Conservation (phyloP, 2,888 invertebrate genomes). For the Uropetala carovei region DNA sequence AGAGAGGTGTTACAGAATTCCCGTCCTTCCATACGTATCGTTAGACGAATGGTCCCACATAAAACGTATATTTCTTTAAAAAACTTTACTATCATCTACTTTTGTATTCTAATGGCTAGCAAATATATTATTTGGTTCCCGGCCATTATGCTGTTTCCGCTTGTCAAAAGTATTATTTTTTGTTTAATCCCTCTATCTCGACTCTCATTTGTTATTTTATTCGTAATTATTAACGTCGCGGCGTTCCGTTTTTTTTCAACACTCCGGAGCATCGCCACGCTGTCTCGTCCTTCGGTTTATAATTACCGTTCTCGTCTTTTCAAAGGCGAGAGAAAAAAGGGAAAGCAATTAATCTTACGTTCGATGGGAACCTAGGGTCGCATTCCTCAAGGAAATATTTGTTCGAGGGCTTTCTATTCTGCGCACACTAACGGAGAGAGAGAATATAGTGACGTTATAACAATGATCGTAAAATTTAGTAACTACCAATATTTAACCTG, state of each 20-base stretch:
- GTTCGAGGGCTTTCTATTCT: slow-evolving; percentile 12
- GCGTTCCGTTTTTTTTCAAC: slow-evolving; percentile 22
- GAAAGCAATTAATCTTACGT: slow-evolving; percentile 44
- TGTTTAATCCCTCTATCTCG: slow-evolving; percentile 14
- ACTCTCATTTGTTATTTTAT: slow-evolving; percentile 57
- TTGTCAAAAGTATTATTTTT: slow-evolving; percentile 23
- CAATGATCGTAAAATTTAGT: too few relatives aligned
- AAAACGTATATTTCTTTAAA: background rate
- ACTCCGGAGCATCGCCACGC: slow-evolving; percentile 51
- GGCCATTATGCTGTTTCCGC: slow-evolving; percentile 51
- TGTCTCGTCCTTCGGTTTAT: slow-evolving; percentile 43
- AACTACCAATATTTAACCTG: too few relatives aligned
- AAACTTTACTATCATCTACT: background rate
- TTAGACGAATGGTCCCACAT: background rate
- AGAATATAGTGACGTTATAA: too few relatives aligned
- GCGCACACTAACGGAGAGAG: background rate
- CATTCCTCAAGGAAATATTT: background rate
- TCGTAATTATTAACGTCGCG: slow-evolving; percentile 38
- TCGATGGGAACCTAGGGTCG: background rate
- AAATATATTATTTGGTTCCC: slow-evolving; percentile 43
- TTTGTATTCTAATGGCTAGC: slow-evolving; percentile 29
- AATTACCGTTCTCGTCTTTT: slow-evolving; percentile 41
- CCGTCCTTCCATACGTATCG: background rate
- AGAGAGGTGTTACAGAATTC: too few relatives aligned
- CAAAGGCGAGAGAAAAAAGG: slow-evolving; percentile 29